Percentiles rank a stretch among this genome's conserved stretches.
Evolutionary conservation across 2,797 vertebrate species (phyloP).

Genomic region (Gila robusta): DNA sequence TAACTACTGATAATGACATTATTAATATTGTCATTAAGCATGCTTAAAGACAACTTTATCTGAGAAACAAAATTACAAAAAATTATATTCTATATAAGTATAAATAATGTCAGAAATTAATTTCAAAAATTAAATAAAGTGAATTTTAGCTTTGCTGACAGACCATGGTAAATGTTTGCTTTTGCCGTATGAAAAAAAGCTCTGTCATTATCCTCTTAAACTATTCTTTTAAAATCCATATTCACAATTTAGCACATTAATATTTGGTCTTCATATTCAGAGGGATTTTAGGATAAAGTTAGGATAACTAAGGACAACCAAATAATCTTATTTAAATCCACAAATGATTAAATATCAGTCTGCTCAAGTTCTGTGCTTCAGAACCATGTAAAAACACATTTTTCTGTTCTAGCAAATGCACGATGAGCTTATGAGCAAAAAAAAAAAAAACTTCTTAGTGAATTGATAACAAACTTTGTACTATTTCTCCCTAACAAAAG

Average conservation of each 20-base stretch:
- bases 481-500: no score
- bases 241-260: background rate
- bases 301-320: background rate
- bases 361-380: slow-evolving; percentile 2
- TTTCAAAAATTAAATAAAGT: background rate
- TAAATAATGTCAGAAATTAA: background rate
- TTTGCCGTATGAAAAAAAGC: background rate
- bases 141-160: background rate
- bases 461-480: no score
- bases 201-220: background rate
- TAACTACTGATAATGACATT: background rate
- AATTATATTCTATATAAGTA: background rate
- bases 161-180: no score
- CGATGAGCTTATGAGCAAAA: background rate
- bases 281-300: slow-evolving; percentile 6
- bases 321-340: slow-evolving; percentile 13
- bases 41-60: background rate
- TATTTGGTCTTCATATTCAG: background rate
- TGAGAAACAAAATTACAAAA: background rate
- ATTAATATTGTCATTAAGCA: background rate
- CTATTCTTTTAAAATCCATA: background rate
- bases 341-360: slow-evolving; percentile 9
- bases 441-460: background rate
- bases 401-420: slow-evolving; percentile 1
- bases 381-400: background rate